These are phyloP conservation scores for Hirundo rustica DNA, from an alignment of 2,797 vertebrate genomes.

Conservation along the genomic window DNA sequence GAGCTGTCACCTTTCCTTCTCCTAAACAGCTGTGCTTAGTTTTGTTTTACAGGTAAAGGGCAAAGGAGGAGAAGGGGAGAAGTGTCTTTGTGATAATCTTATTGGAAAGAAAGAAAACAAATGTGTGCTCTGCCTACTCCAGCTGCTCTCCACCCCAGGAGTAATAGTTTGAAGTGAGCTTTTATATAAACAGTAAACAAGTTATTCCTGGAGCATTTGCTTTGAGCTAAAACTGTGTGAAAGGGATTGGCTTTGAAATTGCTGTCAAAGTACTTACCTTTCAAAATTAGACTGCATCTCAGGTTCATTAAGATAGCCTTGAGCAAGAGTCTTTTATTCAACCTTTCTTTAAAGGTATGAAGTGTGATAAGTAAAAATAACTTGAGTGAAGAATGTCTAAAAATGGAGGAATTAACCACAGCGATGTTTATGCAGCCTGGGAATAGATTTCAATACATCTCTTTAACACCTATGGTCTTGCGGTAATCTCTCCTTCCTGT, in stretches of 20 bases:
- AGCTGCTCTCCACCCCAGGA: slow-evolving; percentile 42
- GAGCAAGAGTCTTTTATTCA: slow-evolving; percentile 38
- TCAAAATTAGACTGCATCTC: slow-evolving; percentile 30
- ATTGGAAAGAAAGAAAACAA: slow-evolving; percentile 51
- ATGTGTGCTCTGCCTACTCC: not conserved
- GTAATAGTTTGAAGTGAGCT: slow-evolving; percentile 54
- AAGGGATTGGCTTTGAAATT: slow-evolving; percentile 33
- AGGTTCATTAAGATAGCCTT: slow-evolving; percentile 49
- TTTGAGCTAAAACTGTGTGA: slow-evolving; percentile 27
- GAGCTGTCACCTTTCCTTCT: slow-evolving; percentile 17
- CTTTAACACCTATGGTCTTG: slow-evolving; percentile 18
- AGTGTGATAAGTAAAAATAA: slow-evolving; percentile 38
- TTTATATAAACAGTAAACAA: slow-evolving; percentile 64
- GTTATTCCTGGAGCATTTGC: slow-evolving; percentile 41
- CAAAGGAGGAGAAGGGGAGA: slow-evolving; percentile 21
- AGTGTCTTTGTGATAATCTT: slow-evolving; percentile 29
- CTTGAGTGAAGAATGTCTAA: slow-evolving; percentile 31
- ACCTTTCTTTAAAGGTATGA: slow-evolving; percentile 32
- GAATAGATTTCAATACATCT: slow-evolving; percentile 12
- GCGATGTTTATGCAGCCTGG: not conserved
- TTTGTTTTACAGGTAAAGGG: not conserved
- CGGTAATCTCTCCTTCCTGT: not conserved
- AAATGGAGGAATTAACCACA: slow-evolving; percentile 47
- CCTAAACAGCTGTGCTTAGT: slow-evolving; percentile 5
- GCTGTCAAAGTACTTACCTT: slow-evolving; percentile 12